Evolutionary conservation across 2,888 invertebrate genomes (phyloP).

Genomic region (Halictus ligatus): DNA sequence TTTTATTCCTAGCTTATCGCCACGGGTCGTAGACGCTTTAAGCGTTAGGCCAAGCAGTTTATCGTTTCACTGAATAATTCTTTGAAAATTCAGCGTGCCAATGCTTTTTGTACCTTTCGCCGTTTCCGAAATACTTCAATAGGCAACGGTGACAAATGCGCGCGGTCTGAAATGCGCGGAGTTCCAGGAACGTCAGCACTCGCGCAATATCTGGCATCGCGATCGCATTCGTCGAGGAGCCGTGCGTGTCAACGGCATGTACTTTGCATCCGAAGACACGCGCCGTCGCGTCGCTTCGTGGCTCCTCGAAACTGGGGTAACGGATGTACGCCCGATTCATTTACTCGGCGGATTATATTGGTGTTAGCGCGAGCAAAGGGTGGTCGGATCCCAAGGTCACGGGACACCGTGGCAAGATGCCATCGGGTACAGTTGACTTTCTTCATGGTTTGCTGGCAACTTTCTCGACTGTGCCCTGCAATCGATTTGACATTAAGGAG

Average conservation of each 20-base stretch:
- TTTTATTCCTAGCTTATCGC: too few species aligned
- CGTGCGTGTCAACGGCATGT: neutral
- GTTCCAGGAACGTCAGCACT: constrained; percentile 7
- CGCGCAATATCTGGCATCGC: constrained; percentile 10
- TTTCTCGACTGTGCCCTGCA: constrained; percentile 16
- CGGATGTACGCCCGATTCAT: neutral
- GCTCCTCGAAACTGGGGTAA: neutral
- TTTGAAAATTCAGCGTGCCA: neutral
- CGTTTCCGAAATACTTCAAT: neutral
- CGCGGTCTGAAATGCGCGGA: neutral
- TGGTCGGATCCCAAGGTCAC: constrained; percentile 12
- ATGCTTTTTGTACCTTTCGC: neutral
- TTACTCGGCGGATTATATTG: neutral
- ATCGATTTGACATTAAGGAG: constrained; percentile 50
- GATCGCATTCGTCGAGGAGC: neutral
- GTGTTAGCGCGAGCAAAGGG: neutral
- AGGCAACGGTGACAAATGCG: neutral
- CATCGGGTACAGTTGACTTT: constrained; percentile 10
- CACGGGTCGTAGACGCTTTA: too few species aligned
- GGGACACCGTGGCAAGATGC: constrained; percentile 27
- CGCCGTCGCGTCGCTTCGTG: neutral
- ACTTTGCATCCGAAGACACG: neutral
- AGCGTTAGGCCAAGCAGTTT: too few species aligned
- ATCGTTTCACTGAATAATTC: too few species aligned
- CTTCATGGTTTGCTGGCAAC: constrained; percentile 16